Base-by-base conservation (phyloP, 2,888 invertebrate genomes). In the Thyatira batis region DNA sequence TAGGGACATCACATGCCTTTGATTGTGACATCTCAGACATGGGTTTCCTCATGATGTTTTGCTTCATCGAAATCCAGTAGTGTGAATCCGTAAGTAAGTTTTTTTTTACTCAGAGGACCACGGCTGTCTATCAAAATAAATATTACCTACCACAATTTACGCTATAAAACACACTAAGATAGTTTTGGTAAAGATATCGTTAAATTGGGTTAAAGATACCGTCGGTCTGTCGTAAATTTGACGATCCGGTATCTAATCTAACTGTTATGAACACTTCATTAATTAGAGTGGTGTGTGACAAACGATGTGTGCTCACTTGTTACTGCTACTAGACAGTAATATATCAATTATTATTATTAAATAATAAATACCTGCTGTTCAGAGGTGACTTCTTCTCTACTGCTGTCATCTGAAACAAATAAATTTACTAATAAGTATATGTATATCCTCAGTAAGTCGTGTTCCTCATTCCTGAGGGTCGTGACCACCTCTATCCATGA, bases 371-470 rank as follows among this genome's bases (percentile, higher is more conserved):
- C 92, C 91, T 90, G 89, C 71, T 89, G 84, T 69, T 92, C 92
- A 55, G 89, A 85, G 58, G 87, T 80, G 57, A 89, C 85, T 68
- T 84, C 86, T 71, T 88, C 82, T 76, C 92, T 82, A 65, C 86
- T 87, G 78, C 89, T 90, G 76, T 90, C 90, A 89, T 90, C 92
- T 92, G 90, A 53, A 91, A 91, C 80, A 83, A 84, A 65, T 65
- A 67, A 60, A 68, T 51, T 48, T 10, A 52, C 51, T 51, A 60
- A 60, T 55, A 49, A 33, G 54, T 51, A 49, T 39, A n/a, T n/a
- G n/a, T n/a, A n/a, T n/a, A n/a, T n/a, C n/a, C n/a, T n/a, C n/a
- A n/a, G n/a, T n/a, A n/a, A n/a, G n/a, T n/a, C n/a, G n/a, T n/a
- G n/a, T n/a, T n/a, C n/a, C n/a, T n/a, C n/a, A n/a, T n/a, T n/a